A percentile compares a stretch with the other conserved stretches of the same genome.
Conservation (phyloP, 2,113 vertebrate species). For the Limanda limanda region DNA sequence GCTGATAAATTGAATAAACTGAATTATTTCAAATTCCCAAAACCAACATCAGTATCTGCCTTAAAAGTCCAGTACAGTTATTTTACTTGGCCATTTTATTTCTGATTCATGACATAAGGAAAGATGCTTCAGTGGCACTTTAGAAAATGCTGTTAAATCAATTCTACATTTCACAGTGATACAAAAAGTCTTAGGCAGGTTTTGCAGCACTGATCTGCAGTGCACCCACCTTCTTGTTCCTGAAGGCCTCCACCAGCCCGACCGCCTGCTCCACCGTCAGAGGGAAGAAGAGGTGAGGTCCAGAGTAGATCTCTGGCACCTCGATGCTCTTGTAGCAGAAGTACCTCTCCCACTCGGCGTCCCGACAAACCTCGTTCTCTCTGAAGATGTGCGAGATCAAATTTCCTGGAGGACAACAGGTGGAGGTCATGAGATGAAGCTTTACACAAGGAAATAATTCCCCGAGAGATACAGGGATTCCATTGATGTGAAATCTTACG, state of each 20-base stretch:
- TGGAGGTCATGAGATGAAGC: background rate
- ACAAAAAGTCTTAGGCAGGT: background rate
- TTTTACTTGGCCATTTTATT: too few relatives aligned
- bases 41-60: background rate
- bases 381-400: constrained; percentile 90
- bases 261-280: constrained; percentile 87
- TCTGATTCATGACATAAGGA: too few relatives aligned
- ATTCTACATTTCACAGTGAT: too few relatives aligned
- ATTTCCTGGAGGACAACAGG: constrained; percentile 80
- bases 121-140: background rate
- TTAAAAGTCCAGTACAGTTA: background rate
- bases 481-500: constrained; percentile 79
- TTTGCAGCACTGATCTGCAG: background rate
- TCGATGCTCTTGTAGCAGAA: constrained; percentile 86
- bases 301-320: constrained; percentile 88
- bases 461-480: too few relatives aligned
- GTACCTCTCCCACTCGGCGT: constrained; percentile 84
- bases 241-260: constrained; percentile 92
- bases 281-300: constrained; percentile 91
- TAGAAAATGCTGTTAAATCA: background rate
- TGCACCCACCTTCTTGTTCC: constrained; percentile 89
- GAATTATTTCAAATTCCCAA: background rate
- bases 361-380: constrained; percentile 83
- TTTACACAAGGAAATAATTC: background rate
- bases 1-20: too few relatives aligned